These are phyloP conservation scores for Lanius ludovicianus DNA, from an alignment of 2,113 vertebrate species.

Conservation along the genomic window DNA sequence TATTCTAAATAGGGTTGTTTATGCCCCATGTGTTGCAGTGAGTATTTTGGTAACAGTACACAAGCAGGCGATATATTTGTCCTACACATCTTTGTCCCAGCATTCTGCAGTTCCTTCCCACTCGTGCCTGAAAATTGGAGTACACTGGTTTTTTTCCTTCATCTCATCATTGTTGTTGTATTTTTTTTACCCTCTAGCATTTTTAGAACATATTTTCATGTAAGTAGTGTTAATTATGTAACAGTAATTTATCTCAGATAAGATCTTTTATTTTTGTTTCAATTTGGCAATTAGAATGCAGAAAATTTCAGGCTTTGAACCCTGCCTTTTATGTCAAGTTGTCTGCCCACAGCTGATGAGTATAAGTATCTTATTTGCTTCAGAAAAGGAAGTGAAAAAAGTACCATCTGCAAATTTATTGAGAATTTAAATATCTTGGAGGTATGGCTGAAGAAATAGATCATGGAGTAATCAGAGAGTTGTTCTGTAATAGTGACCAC, in stretches of 20 bases:
- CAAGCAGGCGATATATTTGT: constrained; percentile 70
- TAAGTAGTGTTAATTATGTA: constrained; percentile 70
- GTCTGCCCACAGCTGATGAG: constrained; percentile 64
- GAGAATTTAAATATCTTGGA: constrained; percentile 41
- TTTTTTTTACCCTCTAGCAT: constrained; percentile 66
- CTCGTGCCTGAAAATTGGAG: constrained; percentile 66
- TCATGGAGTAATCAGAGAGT: not conserved
- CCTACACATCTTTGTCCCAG: constrained; percentile 71
- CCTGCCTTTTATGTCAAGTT: constrained; percentile 63
- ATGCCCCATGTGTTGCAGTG: constrained; percentile 67
- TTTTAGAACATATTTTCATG: constrained; percentile 69
- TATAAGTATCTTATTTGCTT: constrained; percentile 51
- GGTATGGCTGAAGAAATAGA: constrained; percentile 14
- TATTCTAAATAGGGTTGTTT: constrained; percentile 70
- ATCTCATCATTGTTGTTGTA: constrained; percentile 69
- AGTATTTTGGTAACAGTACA: constrained; percentile 72
- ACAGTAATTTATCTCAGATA: constrained; percentile 67
- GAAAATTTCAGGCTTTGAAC: constrained; percentile 67
- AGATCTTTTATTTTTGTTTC: constrained; percentile 68
- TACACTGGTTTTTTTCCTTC: constrained; percentile 53
- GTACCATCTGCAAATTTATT: constrained; percentile 66
- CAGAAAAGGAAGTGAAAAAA: constrained; percentile 68
- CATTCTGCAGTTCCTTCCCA: constrained; percentile 69
- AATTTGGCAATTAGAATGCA: constrained; percentile 69
- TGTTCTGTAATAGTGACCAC: not conserved